Base-by-base conservation (phyloP, 2,113 vertebrate genomes). In the Zingel zingel region DNA sequence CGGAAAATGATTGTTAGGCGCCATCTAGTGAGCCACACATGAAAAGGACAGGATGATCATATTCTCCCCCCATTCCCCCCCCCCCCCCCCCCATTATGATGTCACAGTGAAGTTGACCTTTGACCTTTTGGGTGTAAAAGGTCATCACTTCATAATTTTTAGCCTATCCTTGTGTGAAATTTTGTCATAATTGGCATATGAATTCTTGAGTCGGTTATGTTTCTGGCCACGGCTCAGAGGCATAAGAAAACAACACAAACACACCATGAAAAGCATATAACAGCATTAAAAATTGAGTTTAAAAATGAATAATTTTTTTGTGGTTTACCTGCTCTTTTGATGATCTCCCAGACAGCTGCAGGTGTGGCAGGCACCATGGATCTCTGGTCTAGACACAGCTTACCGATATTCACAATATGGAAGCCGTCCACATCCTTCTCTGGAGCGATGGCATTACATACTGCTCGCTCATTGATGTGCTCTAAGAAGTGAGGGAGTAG, bases 361-460 rank as follows among this genome's bases (percentile, higher is more conserved):
- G 97, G 97, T 1, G 98, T 98, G 48, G 97, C 97, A 50, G 97
- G 97, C 74, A 99, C 94, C 67, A 98, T 79, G 3, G 97, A 96
- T 53, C 94, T 95, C 91, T 98, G 97, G 80, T 97, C 97, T 5
- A 99, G 95, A 85, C 97, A 98, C 80, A 99, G 91, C 47, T 97
- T 97, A 23, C 98, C 98, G 1, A 98, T 91, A 27, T 97, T 99
- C 72, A 97, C 89, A 64, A 98, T 94, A 10, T 99, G 97, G 88
- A 98, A 99, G 1, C 98, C 98, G 66, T 99, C 97, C 6, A 99
- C 97, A 3, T 99, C 98, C 90, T 98, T 99, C 53, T 97, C 96
- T 15, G 97, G 97, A 33, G 96, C 88, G 1, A 99, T 95, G 67
- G 96, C 94, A 0, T 98, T 98, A 64, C 97, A 98, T 4, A 98